A percentile compares a stretch with the other conserved stretches of the same genome.
These are phyloP conservation scores for Bubo bubo DNA, from an alignment of 2,113 vertebrate species.

Conservation along the genomic window DNA sequence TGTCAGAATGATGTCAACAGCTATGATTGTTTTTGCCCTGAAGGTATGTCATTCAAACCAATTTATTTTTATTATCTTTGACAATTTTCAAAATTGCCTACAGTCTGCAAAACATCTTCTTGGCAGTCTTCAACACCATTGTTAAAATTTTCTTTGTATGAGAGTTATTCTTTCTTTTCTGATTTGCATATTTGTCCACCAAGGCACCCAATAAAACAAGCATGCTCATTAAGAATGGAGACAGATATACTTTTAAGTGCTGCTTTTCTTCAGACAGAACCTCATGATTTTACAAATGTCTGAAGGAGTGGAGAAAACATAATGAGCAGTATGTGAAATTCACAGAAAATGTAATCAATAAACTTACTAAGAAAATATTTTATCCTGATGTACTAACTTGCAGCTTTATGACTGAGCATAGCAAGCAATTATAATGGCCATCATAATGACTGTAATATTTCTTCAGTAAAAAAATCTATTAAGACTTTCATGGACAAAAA, in stretches of 20 bases:
- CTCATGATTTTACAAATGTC: not conserved
- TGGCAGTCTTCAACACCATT: conserved; percentile 14
- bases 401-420: not conserved
- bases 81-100: conserved; percentile 26
- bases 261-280: not conserved
- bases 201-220: not conserved
- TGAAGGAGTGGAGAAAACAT: not conserved
- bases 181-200: conserved; percentile 6
- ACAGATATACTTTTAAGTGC: not conserved
- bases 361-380: not conserved
- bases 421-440: not conserved
- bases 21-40: conserved; percentile 78
- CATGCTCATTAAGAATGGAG: not conserved
- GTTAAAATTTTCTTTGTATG: not conserved
- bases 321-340: not conserved
- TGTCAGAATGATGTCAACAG: conserved; percentile 75
- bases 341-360: not conserved
- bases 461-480: not conserved
- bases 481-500: not conserved
- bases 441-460: not conserved
- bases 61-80: conserved; percentile 59
- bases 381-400: not conserved
- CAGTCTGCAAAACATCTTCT: not conserved
- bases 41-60: conserved; percentile 71
- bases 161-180: not conserved